These are phyloP conservation scores for Agrochola lota DNA, from an alignment of 2,888 invertebrate species.

Conservation along the genomic window DNA sequence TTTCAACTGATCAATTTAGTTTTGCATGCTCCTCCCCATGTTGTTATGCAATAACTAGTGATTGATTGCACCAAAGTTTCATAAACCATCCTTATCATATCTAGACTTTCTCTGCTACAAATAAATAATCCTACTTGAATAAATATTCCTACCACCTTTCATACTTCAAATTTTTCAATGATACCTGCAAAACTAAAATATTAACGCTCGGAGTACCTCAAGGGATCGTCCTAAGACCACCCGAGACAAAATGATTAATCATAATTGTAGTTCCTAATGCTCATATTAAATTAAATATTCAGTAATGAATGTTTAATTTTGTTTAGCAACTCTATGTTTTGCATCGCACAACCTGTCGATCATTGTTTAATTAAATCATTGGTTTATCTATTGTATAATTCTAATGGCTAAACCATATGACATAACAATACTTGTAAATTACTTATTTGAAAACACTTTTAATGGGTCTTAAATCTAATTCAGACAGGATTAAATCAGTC, in stretches of 20 bases:
- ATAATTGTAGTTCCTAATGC: neutral
- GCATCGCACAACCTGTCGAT: neutral
- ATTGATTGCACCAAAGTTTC: too few species aligned
- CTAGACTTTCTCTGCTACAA: too few species aligned
- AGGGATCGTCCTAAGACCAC: neutral
- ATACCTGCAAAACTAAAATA: neutral
- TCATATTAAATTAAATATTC: neutral
- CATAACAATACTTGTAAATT: slow-evolving; percentile 17
- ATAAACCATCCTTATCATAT: too few species aligned
- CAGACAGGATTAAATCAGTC: slow-evolving; percentile 31
- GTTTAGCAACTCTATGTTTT: neutral
- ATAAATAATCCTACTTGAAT: too few species aligned
- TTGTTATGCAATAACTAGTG: too few species aligned
- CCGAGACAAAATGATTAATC: neutral
- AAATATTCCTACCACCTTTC: too few species aligned
- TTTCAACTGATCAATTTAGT: too few species aligned
- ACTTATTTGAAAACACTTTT: slow-evolving; percentile 19
- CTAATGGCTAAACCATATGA: neutral
- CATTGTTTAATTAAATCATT: neutral
- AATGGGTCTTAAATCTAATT: slow-evolving; percentile 31
- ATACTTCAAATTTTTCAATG: neutral
- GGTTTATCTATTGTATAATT: neutral
- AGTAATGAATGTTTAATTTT: neutral
- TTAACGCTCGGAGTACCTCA: neutral
- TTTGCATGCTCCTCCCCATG: too few species aligned